phyloP scores from a whole-genome alignment of 2,797 vertebrate species.

The Loriculus beryllinus region DNA sequence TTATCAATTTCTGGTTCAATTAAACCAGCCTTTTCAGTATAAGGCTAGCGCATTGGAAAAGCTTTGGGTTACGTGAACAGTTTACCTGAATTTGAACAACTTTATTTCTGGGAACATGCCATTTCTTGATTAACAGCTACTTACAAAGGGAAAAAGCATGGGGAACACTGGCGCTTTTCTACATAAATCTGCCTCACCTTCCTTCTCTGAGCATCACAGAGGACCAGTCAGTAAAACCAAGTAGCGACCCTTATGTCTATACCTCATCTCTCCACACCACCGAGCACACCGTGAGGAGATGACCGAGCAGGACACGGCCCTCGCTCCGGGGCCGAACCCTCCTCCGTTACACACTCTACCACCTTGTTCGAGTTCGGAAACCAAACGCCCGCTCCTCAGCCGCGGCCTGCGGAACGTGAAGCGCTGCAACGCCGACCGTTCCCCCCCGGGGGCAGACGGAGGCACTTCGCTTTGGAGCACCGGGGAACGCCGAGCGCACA shows the following conservation, averaged over 20 bases:
- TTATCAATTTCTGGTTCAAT: neutral
- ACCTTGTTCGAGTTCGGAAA: neutral
- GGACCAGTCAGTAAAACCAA: neutral
- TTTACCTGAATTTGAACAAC: neutral
- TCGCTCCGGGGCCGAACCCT: neutral
- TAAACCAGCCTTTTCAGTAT: neutral
- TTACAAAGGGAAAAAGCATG: neutral
- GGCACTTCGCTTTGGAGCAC: neutral
- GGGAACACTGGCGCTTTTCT: neutral
- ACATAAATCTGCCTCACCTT: neutral
- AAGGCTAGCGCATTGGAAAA: neutral
- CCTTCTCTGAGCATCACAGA: neutral
- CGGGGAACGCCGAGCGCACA: neutral
- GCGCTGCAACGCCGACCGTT: neutral
- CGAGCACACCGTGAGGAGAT: neutral
- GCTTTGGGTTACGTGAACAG: neutral
- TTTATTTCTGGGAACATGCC: neutral
- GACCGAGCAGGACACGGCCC: neutral
- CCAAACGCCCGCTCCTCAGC: neutral
- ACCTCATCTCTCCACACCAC: neutral
- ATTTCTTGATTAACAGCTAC: neutral
- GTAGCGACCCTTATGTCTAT: neutral
- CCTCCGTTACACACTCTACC: neutral
- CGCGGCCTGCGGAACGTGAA: neutral
- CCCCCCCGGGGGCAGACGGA: neutral